Evolutionary conservation across 2,113 vertebrate genomes (phyloP).

Genomic region (Stomatorhinus ivindoensis): DNA sequence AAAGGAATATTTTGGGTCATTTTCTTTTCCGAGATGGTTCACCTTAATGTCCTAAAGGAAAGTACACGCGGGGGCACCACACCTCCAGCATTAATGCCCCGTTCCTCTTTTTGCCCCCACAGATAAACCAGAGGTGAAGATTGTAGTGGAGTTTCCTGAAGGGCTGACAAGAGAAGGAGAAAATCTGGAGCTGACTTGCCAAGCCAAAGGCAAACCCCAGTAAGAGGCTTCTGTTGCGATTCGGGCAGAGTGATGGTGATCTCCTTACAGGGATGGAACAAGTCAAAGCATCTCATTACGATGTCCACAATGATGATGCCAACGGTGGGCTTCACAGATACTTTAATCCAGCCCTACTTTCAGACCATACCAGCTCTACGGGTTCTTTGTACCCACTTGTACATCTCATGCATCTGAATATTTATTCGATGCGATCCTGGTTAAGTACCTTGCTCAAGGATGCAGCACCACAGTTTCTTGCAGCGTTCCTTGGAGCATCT

Average conservation of each 20-base stretch:
- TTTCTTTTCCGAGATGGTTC: background rate
- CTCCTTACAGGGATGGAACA: background rate
- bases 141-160: conserved; percentile 82
- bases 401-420: background rate
- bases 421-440: background rate
- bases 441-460: background rate
- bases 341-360: background rate
- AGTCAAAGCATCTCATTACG: background rate
- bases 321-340: background rate
- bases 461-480: background rate
- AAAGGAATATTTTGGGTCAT: background rate
- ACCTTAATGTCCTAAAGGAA: background rate
- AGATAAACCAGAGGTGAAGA: conserved; percentile 95
- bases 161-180: conserved; percentile 92
- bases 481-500: background rate
- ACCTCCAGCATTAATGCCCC: background rate
- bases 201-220: conserved; percentile 87
- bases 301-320: background rate
- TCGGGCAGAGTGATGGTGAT: background rate
- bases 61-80: background rate
- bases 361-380: background rate
- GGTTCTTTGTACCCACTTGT: background rate
- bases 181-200: conserved; percentile 81
- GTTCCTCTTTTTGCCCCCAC: conserved; percentile 27
- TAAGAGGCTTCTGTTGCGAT: conserved; percentile 51